Evolutionary conservation across 2,113 vertebrate genomes (phyloP), one percentile per base, ranked within the genome.

Genomic region (Acrocephalus kingi): DNA sequence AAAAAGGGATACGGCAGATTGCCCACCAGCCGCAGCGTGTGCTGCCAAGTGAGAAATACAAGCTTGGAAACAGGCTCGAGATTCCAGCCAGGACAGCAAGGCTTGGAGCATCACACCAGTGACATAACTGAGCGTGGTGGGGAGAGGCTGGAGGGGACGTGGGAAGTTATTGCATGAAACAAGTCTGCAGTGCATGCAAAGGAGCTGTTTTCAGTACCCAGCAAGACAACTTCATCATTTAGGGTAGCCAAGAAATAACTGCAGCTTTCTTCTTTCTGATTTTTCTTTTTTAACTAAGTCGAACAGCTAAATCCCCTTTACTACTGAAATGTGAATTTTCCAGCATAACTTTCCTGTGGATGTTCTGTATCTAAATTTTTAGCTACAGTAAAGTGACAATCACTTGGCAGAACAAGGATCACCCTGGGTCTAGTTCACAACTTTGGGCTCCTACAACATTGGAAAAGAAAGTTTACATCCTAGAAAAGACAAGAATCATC

Each of bases 31-130:
- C 88, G 68, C 94, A 76, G 75, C 92, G 15, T 82, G 93, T 69
- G 96, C 96, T 97, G 96, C 95, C 96, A 97, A 96, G 96, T 97
- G 95, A 97, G 96, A 96, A 96, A 97, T 55, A 92, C 95, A 95
- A 79, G 94, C 96, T 94, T 96, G 94, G 96, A 97, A 96, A 84
- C 92, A 43, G 80, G 41, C 84, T 95, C 15, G 61, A 97, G 94
- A 96, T 89, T 93, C 94, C 96, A 96, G 96, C 93, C 96, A 97
- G 96, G 96, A 96, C 94, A 96, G 95, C 92, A 10, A 79, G 73
- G 94, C 96, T 96, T 2, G 9, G 69, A 96, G 96, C 96, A 95
- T 93, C 94, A 35, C 86, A 91, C 71, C 31, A 96, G 93, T 90
- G 96, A 96, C 96, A 96, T 58, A 94, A 89, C 88, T 20, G 9